Evolutionary conservation across 2,888 invertebrate species (phyloP).

Genomic region (Gastrophysa polygoni): DNA sequence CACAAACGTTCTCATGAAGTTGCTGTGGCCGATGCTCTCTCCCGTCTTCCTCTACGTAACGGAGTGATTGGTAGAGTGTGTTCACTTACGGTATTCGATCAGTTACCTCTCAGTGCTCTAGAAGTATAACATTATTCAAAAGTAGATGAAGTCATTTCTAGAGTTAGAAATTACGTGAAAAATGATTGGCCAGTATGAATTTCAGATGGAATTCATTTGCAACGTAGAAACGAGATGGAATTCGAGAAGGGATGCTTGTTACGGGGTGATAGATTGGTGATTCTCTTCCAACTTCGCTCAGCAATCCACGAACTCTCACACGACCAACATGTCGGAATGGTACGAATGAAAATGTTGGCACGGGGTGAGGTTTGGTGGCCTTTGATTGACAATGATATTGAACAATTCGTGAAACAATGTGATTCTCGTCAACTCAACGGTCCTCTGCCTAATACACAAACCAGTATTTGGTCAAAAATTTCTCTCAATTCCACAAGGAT

Average conservation of each 20-base stretch:
- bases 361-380: conserved; percentile 18
- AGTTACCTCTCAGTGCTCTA: not conserved
- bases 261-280: conserved; percentile 7
- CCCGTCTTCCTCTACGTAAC: too few species aligned
- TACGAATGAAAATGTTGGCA: conserved; percentile 11
- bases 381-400: conserved; percentile 10
- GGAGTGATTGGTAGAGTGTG: not conserved
- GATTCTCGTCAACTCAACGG: conserved; percentile 15
- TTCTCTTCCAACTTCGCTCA: not conserved
- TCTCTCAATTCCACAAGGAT: conserved; percentile 26
- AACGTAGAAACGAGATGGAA: not conserved
- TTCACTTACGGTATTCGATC: not conserved
- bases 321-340: conserved; percentile 14
- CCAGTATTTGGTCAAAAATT: not conserved
- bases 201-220: not conserved
- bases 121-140: not conserved
- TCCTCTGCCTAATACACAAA: too few species aligned
- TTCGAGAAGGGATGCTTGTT: conserved; percentile 1
- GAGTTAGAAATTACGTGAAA: too few species aligned
- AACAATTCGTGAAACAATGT: conserved; percentile 6
- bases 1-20: too few species aligned
- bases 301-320: conserved; percentile 14
- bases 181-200: not conserved
- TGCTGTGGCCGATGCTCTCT: too few species aligned
- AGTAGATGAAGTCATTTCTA: not conserved